A percentile compares a stretch with the other conserved stretches of the same genome.
phyloP scores from a whole-genome alignment of 2,888 invertebrate species.

The Chouioia cunea region DNA sequence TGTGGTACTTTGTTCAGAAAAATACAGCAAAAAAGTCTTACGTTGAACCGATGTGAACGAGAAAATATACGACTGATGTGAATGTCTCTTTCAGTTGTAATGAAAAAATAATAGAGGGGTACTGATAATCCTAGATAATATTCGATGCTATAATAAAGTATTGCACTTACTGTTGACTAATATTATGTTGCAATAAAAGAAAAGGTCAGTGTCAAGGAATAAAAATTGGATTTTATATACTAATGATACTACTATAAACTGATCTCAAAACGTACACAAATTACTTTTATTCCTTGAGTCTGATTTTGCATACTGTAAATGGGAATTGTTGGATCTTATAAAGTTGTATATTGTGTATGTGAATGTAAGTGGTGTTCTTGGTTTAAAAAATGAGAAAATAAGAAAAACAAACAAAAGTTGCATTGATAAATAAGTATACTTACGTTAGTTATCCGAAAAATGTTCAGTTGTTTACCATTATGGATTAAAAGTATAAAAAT shows the following conservation, averaged over 20 bases:
- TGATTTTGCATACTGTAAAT: slow-evolving; percentile 57
- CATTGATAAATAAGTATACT: too few relatives aligned
- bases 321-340: slow-evolving; percentile 64
- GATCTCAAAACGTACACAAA: neutral
- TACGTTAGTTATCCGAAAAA: too few relatives aligned
- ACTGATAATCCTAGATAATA: slow-evolving; percentile 38
- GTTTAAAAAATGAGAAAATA: slow-evolving; percentile 37
- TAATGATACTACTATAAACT: too few relatives aligned
- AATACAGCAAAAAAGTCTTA: neutral
- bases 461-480: too few relatives aligned
- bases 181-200: slow-evolving; percentile 30
- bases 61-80: too few relatives aligned
- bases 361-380: slow-evolving; percentile 47
- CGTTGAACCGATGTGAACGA: too few relatives aligned
- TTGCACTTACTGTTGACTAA: slow-evolving; percentile 44
- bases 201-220: slow-evolving; percentile 10
- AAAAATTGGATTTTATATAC: slow-evolving; percentile 24
- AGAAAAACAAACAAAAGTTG: slow-evolving; percentile 11
- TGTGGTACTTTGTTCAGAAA: slow-evolving; percentile 23
- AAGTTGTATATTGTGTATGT: slow-evolving; percentile 56
- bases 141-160: slow-evolving; percentile 14
- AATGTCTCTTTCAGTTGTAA: neutral
- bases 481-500: too few relatives aligned
- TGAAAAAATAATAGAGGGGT: slow-evolving; percentile 4
- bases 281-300: slow-evolving; percentile 17